Conservation (phyloP, 1,140 invertebrate genomes). For the Caenorhabditis briggsae region DNA sequence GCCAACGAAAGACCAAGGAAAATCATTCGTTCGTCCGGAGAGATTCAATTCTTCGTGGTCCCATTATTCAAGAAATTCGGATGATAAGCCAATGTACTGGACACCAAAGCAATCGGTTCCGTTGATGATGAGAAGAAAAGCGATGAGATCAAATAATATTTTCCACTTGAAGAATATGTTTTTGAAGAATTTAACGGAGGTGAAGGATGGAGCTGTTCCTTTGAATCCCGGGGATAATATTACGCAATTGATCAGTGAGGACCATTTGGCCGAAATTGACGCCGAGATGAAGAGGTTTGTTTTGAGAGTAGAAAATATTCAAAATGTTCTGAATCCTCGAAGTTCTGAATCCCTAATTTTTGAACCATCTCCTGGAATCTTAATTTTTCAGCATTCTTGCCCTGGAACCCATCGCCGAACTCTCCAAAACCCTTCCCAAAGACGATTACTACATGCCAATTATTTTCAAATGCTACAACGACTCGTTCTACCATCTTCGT, state of each 20-base stretch:
- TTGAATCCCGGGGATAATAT: constrained; percentile 10
- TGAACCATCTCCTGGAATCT: neutral
- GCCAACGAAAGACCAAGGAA: constrained; percentile 16
- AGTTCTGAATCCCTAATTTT: too few species aligned
- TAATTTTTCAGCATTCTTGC: neutral
- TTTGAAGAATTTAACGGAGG: constrained; percentile 17
- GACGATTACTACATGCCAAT: constrained; percentile 14
- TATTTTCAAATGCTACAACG: constrained; percentile 23
- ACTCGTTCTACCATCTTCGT: constrained; percentile 24
- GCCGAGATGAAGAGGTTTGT: neutral
- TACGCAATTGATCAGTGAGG: constrained; percentile 16
- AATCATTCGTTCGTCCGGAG: constrained; percentile 28
- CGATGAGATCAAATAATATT: neutral
- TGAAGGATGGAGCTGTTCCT: constrained; percentile 14
- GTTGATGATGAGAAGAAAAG: constrained; percentile 8
- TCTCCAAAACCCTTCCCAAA: constrained; percentile 4
- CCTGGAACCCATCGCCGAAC: neutral
- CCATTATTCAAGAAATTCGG: constrained; percentile 1
- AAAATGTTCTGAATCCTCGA: too few species aligned
- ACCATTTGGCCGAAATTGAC: constrained; percentile 1
- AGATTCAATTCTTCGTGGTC: constrained; percentile 43
- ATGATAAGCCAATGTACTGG: neutral
- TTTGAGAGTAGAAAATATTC: too few species aligned
- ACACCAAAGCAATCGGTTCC: neutral
- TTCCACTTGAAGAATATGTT: constrained; percentile 18